phyloP scores from a whole-genome alignment of 1,140 invertebrate genomes.

The Neuroterus valhalla region DNA sequence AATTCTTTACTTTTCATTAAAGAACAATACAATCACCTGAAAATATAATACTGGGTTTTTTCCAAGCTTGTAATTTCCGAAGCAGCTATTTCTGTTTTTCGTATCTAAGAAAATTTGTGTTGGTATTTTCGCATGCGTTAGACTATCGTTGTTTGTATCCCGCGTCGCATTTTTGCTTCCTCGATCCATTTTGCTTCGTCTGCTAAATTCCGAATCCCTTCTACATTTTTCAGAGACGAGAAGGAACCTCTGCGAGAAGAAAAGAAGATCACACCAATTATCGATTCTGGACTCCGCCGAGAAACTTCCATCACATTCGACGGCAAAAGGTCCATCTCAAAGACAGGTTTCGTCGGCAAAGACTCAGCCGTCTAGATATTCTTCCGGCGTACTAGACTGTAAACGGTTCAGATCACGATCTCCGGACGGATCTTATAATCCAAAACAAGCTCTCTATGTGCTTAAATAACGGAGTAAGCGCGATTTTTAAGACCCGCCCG shows the following conservation, averaged over 20 bases:
- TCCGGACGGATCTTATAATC: slow-evolving; percentile 38
- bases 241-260: slow-evolving; percentile 85
- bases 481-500: slow-evolving; percentile 12
- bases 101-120: neutral
- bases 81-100: neutral
- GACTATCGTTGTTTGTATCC: neutral
- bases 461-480: slow-evolving; percentile 21
- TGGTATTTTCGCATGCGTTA: neutral
- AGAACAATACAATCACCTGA: too few relatives aligned
- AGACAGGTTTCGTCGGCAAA: slow-evolving; percentile 88
- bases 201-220: slow-evolving; percentile 23
- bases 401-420: slow-evolving; percentile 60
- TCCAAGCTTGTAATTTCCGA: too few relatives aligned
- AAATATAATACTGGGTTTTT: too few relatives aligned
- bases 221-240: slow-evolving; percentile 80
- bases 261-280: slow-evolving; percentile 77
- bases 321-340: slow-evolving; percentile 85
- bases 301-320: slow-evolving; percentile 88
- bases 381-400: slow-evolving; percentile 76
- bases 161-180: neutral
- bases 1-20: too few relatives aligned
- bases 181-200: neutral
- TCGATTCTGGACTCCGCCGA: slow-evolving; percentile 80
- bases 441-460: slow-evolving; percentile 50
- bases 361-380: slow-evolving; percentile 87